Conservation (phyloP, 2,888 invertebrate genomes). For the Lithophane semibrunnea region DNA sequence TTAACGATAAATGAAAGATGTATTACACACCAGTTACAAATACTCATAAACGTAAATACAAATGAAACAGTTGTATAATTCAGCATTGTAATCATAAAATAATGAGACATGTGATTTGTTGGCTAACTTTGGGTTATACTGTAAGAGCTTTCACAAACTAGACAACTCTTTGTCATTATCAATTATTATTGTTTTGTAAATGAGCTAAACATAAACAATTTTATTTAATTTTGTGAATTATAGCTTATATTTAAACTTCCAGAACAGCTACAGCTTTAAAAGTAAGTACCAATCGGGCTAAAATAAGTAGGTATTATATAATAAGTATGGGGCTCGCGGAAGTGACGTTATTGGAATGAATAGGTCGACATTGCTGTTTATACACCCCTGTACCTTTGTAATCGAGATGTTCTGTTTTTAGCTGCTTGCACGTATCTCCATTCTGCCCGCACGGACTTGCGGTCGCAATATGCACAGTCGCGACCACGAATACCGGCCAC, state of each 20-base stretch:
- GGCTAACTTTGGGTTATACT: conserved; percentile 29
- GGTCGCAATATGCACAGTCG: conserved; percentile 3
- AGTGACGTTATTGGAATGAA: neutral
- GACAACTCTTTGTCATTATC: neutral
- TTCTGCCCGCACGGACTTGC: conserved; percentile 1
- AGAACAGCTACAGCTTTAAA: neutral
- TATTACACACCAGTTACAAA: neutral
- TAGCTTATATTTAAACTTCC: neutral
- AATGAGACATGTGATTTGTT: conserved; percentile 54
- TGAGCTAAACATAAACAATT: neutral
- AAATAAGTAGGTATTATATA: neutral
- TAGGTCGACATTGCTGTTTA: neutral
- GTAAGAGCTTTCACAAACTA: conserved; percentile 34
- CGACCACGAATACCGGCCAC: conserved; percentile 37
- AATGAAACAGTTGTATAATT: conserved; percentile 37
- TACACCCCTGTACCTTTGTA: neutral
- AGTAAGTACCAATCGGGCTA: neutral
- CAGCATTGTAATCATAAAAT: conserved; percentile 48
- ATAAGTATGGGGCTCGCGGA: neutral
- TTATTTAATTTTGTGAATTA: neutral
- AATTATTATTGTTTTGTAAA: neutral
- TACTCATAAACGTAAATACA: conserved; percentile 26
- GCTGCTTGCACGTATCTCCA: neutral
- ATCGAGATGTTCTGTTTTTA: neutral
- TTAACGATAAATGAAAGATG: conserved; percentile 15